Evolutionary conservation across 2,113 vertebrate species (phyloP).

Genomic region (Engraulis encrasicolus): DNA sequence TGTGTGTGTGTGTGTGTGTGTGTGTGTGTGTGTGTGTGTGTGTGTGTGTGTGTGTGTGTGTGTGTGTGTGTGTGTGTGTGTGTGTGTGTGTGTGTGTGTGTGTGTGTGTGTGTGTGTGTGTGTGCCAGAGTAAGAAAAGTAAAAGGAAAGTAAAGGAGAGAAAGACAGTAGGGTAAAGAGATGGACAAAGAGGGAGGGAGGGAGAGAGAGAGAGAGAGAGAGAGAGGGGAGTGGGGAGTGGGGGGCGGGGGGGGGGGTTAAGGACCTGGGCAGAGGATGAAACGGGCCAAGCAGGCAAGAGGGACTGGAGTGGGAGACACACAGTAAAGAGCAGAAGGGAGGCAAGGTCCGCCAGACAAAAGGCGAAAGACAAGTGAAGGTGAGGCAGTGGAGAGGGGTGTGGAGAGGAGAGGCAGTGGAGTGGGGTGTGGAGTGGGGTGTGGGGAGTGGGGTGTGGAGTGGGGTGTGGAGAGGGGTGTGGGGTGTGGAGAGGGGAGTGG

Average conservation of each 20-base stretch:
- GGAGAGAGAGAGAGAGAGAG: conserved; percentile 21
- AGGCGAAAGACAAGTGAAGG: neutral
- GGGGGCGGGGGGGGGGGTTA: neutral
- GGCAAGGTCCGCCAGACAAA: neutral
- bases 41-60: neutral
- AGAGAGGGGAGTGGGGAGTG: neutral
- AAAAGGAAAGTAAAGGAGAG: no score
- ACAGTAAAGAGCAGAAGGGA: conserved; percentile 9
- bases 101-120: neutral
- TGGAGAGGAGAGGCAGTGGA: neutral
- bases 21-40: neutral
- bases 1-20: neutral
- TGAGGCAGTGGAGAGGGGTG: neutral
- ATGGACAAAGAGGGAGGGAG: no score
- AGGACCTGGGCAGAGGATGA: neutral
- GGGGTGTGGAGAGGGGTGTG: no score
- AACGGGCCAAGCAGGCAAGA: no score
- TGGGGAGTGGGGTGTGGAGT: no score
- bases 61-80: neutral
- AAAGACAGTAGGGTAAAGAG: no score
- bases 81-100: neutral
- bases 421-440: neutral
- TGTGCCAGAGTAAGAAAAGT: neutral
- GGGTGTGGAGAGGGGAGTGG: no score
- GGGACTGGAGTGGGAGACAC: no score